phyloP scores from a whole-genome alignment of 1,140 invertebrate genomes.

The Heliconius hermathena region DNA sequence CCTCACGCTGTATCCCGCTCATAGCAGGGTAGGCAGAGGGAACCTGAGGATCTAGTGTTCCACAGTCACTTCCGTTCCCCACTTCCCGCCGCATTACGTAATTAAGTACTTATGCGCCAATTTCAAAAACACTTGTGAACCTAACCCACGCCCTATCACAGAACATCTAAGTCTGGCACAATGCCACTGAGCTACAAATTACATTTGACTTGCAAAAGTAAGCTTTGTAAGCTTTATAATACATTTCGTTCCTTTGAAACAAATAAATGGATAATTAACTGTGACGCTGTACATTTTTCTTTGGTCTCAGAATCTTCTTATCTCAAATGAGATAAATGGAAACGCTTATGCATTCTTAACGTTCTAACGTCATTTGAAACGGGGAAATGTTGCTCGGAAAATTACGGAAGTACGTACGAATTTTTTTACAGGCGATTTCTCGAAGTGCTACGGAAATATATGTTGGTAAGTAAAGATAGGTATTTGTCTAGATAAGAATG shows the following conservation, averaged over 20 bases:
- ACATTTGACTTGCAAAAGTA: background rate
- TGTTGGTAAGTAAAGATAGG: background rate
- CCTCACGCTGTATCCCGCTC: too few relatives aligned
- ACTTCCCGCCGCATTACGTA: too few relatives aligned
- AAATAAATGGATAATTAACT: conserved; percentile 14
- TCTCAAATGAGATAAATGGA: conserved; percentile 14
- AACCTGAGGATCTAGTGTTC: too few relatives aligned
- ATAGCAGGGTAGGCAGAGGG: too few relatives aligned
- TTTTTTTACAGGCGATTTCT: background rate
- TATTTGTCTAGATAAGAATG: background rate
- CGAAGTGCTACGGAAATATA: background rate
- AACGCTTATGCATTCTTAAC: conserved; percentile 15
- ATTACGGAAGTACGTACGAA: background rate
- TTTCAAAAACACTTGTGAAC: too few relatives aligned
- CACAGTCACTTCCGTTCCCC: too few relatives aligned
- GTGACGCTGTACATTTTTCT: conserved; percentile 1
- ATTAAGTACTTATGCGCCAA: too few relatives aligned
- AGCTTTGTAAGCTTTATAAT: background rate
- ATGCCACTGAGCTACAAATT: background rate
- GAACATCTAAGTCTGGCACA: background rate
- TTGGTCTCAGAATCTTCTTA: conserved; percentile 14
- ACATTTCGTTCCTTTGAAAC: conserved; percentile 8
- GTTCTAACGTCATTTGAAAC: conserved; percentile 1
- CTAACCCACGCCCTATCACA: background rate
- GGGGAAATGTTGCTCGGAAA: background rate